Evolutionary conservation across 2,888 invertebrate species (phyloP).

Genomic region (Hypomecis punctinalis): DNA sequence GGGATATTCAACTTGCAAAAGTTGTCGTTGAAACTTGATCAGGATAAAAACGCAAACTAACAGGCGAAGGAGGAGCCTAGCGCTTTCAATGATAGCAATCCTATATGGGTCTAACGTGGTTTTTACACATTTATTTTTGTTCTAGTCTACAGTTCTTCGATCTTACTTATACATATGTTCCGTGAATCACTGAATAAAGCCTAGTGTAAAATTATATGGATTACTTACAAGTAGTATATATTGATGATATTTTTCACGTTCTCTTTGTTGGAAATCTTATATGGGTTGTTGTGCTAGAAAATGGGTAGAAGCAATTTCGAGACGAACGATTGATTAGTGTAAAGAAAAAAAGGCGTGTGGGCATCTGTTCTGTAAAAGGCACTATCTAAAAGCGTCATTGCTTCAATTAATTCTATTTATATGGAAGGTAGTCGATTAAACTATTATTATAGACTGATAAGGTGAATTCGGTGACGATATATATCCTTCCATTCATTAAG

Average conservation of each 20-base stretch:
- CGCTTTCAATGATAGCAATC: neutral
- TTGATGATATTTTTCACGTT: neutral
- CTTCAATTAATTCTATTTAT: constrained; percentile 38
- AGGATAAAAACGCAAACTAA: constrained; percentile 1
- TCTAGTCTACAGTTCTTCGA: too few species aligned
- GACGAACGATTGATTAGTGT: constrained; percentile 27
- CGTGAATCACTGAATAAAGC: too few species aligned
- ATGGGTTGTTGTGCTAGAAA: constrained; percentile 17
- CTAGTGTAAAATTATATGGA: too few species aligned
- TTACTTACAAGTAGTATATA: neutral
- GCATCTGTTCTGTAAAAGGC: constrained; percentile 33
- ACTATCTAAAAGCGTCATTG: constrained; percentile 33
- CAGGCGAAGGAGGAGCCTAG: constrained; percentile 1
- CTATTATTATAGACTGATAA: constrained; percentile 36
- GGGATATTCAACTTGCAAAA: constrained; percentile 25
- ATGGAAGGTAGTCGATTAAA: constrained; percentile 39
- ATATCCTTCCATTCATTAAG: constrained; percentile 51
- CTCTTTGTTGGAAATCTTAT: neutral
- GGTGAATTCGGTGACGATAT: constrained; percentile 34
- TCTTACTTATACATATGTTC: too few species aligned
- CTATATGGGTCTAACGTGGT: too few species aligned
- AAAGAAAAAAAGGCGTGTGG: constrained; percentile 32
- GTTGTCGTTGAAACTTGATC: constrained; percentile 14
- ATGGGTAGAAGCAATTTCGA: constrained; percentile 31
- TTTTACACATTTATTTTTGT: too few species aligned